Evolutionary conservation across 2,113 vertebrate species (phyloP), one percentile per base, ranked within the genome.

Genomic region (Amia ocellicauda): DNA sequence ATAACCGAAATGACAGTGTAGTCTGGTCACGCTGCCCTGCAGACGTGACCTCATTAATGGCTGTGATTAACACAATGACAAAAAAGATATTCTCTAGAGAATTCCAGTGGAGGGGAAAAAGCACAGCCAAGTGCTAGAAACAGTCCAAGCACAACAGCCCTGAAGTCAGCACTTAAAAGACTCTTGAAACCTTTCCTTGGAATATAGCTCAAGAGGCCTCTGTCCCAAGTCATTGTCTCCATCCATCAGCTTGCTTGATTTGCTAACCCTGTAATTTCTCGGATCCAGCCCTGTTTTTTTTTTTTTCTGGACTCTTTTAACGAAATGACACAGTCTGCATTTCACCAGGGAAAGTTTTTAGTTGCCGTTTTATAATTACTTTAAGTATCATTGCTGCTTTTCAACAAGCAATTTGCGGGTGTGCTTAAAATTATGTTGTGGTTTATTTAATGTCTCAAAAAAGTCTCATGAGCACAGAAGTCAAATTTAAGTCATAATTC

Each of bases 281-380:
- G 65, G 53, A 58, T 63, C 53, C 56, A 64, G 29, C 47, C 54
- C 54, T 14, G 53, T 64, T 19, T 29, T 55, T 54, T 62, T 27
- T 52, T 5, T 56, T 42, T 49, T 20, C 27, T 47, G 53, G 58
- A 58, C 23, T 54, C 24, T 54, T 53, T 22, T 47, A 63, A 23
- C 45, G 54, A 64, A 64, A 72, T 43, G 60, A 60, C 20, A 20
- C n/a, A 67, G 63, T 71, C 67, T 74, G 73, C 65, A 8, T 65
- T 74, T 76, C 54, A 62, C 62, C 66, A 61, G 52, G 62, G 55
- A 50, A 73, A 42, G 60, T 5, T 23, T 19, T 29, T 56, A 29
- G 14, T 28, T 7, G 8, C 19, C 5, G 10, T 74, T 59, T 69
- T 63, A 64, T 67, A 71, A 69, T 74, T 68, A 68, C 31, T 63